A percentile compares a stretch with the other conserved stretches of the same genome.
These are phyloP conservation scores for Drosophila ambigua DNA, from an alignment of 1,140 invertebrate species.

Conservation along the genomic window DNA sequence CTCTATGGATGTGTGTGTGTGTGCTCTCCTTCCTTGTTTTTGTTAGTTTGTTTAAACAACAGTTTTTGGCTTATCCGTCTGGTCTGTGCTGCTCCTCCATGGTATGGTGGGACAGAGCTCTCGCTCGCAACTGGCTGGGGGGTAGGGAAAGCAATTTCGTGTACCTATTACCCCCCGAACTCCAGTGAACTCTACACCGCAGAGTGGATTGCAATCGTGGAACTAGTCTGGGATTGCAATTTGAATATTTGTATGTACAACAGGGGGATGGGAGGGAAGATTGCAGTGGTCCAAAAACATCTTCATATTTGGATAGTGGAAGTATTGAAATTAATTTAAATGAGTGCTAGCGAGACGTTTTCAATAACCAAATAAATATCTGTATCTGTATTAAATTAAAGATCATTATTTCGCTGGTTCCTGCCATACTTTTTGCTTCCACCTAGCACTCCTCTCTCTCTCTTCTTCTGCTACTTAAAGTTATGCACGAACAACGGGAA, in stretches of 20 bases:
- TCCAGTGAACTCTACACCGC: too few relatives aligned
- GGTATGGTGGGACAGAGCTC: too few relatives aligned
- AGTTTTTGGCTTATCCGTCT: slow-evolving; percentile 9
- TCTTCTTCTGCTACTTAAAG: not conserved
- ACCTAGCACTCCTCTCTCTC: not conserved
- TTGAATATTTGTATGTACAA: not conserved
- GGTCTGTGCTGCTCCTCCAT: not conserved
- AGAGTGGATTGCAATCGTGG: slow-evolving; percentile 6
- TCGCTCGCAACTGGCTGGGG: too few relatives aligned
- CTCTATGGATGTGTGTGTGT: not conserved
- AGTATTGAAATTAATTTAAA: too few relatives aligned
- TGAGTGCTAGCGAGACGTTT: too few relatives aligned
- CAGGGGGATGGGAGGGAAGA: too few relatives aligned
- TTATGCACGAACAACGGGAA: not conserved
- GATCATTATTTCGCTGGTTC: not conserved
- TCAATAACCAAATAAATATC: too few relatives aligned
- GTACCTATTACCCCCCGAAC: too few relatives aligned
- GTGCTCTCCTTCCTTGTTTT: not conserved
- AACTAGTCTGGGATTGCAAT: slow-evolving; percentile 7
- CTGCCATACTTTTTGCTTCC: not conserved
- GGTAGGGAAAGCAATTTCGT: too few relatives aligned
- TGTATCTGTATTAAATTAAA: too few relatives aligned
- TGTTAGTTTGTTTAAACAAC: slow-evolving; percentile 5
- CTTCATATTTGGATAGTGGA: too few relatives aligned
- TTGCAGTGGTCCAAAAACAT: too few relatives aligned